Evolutionary conservation across 2,888 invertebrate species (phyloP).

Genomic region (Liodrosophila aerea): DNA sequence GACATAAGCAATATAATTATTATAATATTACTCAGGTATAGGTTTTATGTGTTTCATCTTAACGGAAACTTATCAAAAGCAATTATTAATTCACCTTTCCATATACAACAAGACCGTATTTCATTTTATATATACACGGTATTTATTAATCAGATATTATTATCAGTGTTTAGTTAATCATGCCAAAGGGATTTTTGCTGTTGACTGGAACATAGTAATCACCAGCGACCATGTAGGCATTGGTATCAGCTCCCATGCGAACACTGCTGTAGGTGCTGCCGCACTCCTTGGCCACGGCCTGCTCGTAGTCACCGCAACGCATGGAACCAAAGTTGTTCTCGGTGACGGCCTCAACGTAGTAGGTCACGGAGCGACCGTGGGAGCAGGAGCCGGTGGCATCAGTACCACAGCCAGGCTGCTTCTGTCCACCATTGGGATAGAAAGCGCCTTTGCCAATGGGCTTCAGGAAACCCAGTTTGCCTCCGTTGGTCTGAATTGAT

Average conservation of each 20-base stretch:
- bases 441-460: conserved; percentile 82
- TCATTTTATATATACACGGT: neutral
- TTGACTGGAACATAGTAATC: conserved; percentile 70
- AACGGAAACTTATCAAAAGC: too few species aligned
- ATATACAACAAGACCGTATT: neutral
- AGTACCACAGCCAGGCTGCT: conserved; percentile 83
- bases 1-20: too few species aligned
- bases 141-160: conserved; percentile 6
- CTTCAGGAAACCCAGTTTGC: conserved; percentile 66
- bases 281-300: conserved; percentile 73
- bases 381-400: conserved; percentile 80
- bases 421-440: conserved; percentile 84
- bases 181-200: conserved; percentile 62
- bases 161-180: conserved; percentile 24
- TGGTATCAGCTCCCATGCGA: conserved; percentile 60
- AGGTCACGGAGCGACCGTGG: conserved; percentile 81
- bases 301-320: conserved; percentile 48
- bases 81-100: too few species aligned
- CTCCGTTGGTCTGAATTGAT: conserved; percentile 76
- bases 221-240: conserved; percentile 60
- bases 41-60: too few species aligned
- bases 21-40: too few species aligned
- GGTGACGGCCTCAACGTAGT: conserved; percentile 82
- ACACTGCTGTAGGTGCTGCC: conserved; percentile 57
- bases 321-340: conserved; percentile 55